Evolutionary conservation across 2,797 vertebrate species (phyloP), one percentile per base, ranked within the genome.

Genomic region (Corythornis leucogaster): DNA sequence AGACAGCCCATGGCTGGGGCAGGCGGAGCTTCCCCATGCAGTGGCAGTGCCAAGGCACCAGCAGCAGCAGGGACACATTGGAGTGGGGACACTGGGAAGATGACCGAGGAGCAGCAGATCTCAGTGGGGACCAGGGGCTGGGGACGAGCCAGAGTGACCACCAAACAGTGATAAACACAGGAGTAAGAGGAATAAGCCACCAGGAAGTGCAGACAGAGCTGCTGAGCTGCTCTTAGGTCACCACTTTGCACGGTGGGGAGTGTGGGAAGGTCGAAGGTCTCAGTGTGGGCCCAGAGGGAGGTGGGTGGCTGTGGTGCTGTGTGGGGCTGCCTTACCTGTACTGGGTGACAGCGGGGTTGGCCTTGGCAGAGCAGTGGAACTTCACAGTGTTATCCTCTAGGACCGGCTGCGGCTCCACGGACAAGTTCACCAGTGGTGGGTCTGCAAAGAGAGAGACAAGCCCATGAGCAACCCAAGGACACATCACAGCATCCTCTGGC

Each of bases 321-420:
- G 25, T 53, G 51, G 12, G 30, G 28, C 22, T 4, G 2, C 87
- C 97, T 98, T 96, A 99, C 99, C 99, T 99, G 98, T 99, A 99
- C 91, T 98, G 98, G 22, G 98, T 99, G 93, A 99, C 99, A 0
- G 99, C 99, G 5, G 99, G 99, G 94, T 99, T 99, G 96, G 99
- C 99, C 97, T 99, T 99, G 79, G 99, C 99, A 0, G 99, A 99
- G 96, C 99, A 99, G 96, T 99, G 98, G 96, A 99, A 99, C 68
- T 98, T 99, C 93, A 99, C 99, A 3, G 98, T 97, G 89, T 99
- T 99, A 66, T 99, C 99, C 94, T 99, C 99, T 68, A 99, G 97
- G 77, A 99, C 98, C 0, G 99, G 99, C 96, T 99, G 99, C 0
- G 99, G 99, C 90, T 99, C 99, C 97, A 99, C 99, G 0, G 99